Evolutionary conservation across 2,113 vertebrate genomes (phyloP).

Genomic region (Castor canadensis): DNA sequence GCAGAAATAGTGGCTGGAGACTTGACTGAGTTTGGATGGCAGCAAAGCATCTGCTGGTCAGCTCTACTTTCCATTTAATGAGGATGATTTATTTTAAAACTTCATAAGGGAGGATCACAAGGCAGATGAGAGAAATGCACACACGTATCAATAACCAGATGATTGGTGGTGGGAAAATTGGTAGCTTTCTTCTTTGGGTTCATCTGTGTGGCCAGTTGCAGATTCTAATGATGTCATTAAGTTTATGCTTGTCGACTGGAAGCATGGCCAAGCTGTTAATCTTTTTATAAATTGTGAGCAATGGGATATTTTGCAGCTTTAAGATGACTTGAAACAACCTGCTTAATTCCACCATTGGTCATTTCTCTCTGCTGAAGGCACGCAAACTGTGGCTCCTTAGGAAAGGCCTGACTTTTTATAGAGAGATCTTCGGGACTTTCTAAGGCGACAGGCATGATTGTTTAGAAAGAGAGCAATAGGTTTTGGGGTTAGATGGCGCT

Average conservation of each 20-base stretch:
- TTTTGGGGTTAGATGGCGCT: not conserved
- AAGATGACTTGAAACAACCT: not conserved
- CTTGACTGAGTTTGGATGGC: conserved; percentile 66
- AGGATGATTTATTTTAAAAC: conserved; percentile 62
- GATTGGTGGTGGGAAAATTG: not conserved
- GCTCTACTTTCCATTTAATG: conserved; percentile 64
- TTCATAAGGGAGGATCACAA: conserved; percentile 22
- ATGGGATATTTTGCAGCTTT: conserved; percentile 32
- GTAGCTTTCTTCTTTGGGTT: conserved; percentile 51
- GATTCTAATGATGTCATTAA: conserved; percentile 43
- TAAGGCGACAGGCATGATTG: not conserved
- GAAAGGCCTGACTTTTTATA: conserved; percentile 42
- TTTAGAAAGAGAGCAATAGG: not conserved
- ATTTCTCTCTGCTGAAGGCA: conserved; percentile 45
- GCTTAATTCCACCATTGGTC: conserved; percentile 14
- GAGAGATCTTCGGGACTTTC: not conserved
- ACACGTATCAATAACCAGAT: not conserved
- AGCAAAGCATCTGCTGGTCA: conserved; percentile 67
- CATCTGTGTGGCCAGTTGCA: not conserved
- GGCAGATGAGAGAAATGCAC: not conserved
- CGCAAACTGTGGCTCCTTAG: conserved; percentile 40
- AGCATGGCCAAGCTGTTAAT: conserved; percentile 33
- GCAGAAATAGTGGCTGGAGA: conserved; percentile 75
- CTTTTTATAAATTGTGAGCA: conserved; percentile 61
- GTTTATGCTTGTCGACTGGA: conserved; percentile 30